Evolutionary conservation across 2,888 invertebrate genomes (phyloP).

Genomic region (Synergus japonicus): DNA sequence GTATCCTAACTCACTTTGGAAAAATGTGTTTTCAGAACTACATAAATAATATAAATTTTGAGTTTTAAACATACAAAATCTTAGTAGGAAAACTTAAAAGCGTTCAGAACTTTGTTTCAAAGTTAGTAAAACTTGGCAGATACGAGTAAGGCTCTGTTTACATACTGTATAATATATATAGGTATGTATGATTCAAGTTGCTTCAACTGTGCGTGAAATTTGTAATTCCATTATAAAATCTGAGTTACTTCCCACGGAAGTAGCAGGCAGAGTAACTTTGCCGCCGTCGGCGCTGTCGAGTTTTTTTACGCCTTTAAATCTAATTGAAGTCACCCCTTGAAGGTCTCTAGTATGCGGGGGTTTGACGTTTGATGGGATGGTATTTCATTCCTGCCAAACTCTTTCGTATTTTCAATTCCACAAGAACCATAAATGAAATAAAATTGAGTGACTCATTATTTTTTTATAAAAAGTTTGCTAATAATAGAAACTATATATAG

Average conservation of each 20-base stretch:
- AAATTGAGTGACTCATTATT: too few species aligned
- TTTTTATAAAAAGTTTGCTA: too few species aligned
- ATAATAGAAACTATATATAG: too few species aligned
- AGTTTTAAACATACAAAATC: slow-evolving; percentile 40
- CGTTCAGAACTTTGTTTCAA: not conserved
- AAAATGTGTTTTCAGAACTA: not conserved
- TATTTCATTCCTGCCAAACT: slow-evolving; percentile 19
- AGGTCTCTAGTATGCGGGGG: slow-evolving; percentile 16
- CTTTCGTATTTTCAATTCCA: slow-evolving; percentile 4
- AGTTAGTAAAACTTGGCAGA: slow-evolving; percentile 22
- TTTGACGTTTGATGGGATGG: slow-evolving; percentile 1
- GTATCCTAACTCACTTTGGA: slow-evolving; percentile 19
- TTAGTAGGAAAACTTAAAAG: not conserved
- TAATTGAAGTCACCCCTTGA: slow-evolving; percentile 39
- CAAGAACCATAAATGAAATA: not conserved
- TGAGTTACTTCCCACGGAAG: slow-evolving; percentile 36
- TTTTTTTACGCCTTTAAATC: slow-evolving; percentile 28
- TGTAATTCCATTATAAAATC: slow-evolving; percentile 31
- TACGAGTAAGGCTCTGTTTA: slow-evolving; percentile 5
- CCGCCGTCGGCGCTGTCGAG: slow-evolving; percentile 19
- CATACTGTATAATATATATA: not conserved
- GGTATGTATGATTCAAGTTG: slow-evolving; percentile 3
- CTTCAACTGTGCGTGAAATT: slow-evolving; percentile 38
- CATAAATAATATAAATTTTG: not conserved
- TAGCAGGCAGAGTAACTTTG: slow-evolving; percentile 11